These are phyloP conservation scores for Toxotes chatareus DNA, from an alignment of 2,113 vertebrate species.

Conservation along the genomic window DNA sequence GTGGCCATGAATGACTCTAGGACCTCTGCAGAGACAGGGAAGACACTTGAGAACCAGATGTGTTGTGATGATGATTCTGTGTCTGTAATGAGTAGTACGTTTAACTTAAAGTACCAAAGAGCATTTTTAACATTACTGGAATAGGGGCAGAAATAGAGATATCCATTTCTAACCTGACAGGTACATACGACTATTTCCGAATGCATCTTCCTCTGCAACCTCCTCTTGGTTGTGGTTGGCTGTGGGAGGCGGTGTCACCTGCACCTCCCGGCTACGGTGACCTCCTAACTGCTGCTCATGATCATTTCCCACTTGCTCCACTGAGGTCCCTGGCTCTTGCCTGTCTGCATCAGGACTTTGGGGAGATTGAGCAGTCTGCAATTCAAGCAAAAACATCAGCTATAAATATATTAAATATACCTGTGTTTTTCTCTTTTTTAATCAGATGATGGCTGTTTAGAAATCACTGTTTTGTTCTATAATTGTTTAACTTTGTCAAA, in stretches of 20 bases:
- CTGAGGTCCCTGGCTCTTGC: slow-evolving; percentile 64
- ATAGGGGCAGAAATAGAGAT: slow-evolving; percentile 7
- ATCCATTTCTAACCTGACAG: slow-evolving; percentile 81
- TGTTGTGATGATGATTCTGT: background rate
- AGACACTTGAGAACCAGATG: slow-evolving; percentile 8
- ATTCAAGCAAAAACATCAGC: background rate
- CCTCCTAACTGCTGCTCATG: slow-evolving; percentile 55
- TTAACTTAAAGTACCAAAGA: background rate
- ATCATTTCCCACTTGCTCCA: slow-evolving; percentile 71
- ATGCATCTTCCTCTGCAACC: slow-evolving; percentile 75
- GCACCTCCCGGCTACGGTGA: slow-evolving; percentile 70
- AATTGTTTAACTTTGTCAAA: background rate
- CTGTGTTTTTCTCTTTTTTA: background rate
- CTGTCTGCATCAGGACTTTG: slow-evolving; percentile 76
- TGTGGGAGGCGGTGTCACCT: slow-evolving; percentile 49
- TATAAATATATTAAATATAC: background rate
- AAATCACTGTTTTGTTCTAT: background rate
- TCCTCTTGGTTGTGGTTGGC: slow-evolving; percentile 87
- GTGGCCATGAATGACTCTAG: slow-evolving; percentile 87
- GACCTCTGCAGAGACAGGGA: slow-evolving; percentile 76
- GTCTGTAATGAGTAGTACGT: background rate
- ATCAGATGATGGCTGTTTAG: background rate
- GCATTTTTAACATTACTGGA: background rate
- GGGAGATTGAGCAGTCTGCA: slow-evolving; percentile 67
- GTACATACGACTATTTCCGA: slow-evolving; percentile 83